Evolutionary conservation across 2,113 vertebrate species (phyloP).

Genomic region (Embiotoca jacksoni): DNA sequence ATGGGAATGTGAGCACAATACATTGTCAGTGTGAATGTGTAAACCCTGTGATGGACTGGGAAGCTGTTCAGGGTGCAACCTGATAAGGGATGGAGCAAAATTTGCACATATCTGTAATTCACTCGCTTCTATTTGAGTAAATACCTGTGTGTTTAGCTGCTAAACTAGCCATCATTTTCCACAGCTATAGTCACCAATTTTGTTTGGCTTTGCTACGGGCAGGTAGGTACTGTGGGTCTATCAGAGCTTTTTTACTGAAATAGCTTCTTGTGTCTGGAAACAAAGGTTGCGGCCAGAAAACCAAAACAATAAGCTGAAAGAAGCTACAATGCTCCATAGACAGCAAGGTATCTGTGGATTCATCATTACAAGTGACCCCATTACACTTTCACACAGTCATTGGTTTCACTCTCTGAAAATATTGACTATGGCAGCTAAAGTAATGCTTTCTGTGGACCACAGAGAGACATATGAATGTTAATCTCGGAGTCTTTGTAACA

Average conservation of each 20-base stretch:
- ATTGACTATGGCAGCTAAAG: constrained; percentile 2
- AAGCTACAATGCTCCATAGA: neutral
- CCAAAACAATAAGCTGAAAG: constrained; percentile 7
- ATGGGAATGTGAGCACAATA: too few species aligned
- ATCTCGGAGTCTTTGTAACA: neutral
- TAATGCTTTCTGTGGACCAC: neutral
- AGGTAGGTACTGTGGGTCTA: too few species aligned
- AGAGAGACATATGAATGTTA: neutral
- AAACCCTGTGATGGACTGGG: neutral
- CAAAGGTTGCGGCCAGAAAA: neutral
- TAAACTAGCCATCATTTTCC: too few species aligned
- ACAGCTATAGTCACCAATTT: too few species aligned
- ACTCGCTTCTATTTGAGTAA: too few species aligned
- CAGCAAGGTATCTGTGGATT: neutral
- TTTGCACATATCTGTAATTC: too few species aligned
- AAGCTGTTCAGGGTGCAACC: neutral
- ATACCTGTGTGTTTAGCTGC: too few species aligned
- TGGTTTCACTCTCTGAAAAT: constrained; percentile 3
- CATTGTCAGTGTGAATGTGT: too few species aligned
- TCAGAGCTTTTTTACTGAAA: too few species aligned
- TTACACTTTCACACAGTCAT: neutral
- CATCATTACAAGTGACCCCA: neutral
- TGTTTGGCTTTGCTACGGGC: too few species aligned
- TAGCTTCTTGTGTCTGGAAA: neutral
- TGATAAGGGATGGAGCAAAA: too few species aligned